A percentile compares a stretch with the other conserved stretches of the same genome.
phyloP scores from a whole-genome alignment of 2,888 invertebrate genomes.

The Tholera decimalis region DNA sequence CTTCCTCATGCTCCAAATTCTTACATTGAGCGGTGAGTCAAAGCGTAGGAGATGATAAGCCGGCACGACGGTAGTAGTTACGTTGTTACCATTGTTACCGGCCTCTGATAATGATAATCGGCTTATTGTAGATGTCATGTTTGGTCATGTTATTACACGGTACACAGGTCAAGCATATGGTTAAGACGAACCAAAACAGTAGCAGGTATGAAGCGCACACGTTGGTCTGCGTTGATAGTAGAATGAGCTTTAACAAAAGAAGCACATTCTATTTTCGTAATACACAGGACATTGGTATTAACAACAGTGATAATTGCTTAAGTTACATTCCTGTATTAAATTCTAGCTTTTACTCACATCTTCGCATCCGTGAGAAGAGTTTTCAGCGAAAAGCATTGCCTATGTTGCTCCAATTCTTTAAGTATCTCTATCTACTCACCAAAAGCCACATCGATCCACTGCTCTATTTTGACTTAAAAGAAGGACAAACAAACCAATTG shows the following conservation, averaged over 20 bases:
- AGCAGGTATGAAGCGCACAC: background rate
- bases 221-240: background rate
- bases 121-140: conserved; percentile 32
- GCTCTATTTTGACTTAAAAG: too few relatives aligned
- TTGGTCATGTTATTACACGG: background rate
- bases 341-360: too few relatives aligned
- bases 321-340: too few relatives aligned
- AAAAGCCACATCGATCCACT: too few relatives aligned
- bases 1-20: conserved; percentile 64
- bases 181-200: background rate
- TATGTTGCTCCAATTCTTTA: too few relatives aligned
- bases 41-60: conserved; percentile 54
- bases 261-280: background rate
- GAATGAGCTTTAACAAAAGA: background rate
- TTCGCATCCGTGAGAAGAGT: too few relatives aligned
- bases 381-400: too few relatives aligned
- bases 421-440: too few relatives aligned
- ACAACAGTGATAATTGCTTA: background rate
- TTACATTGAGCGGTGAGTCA: conserved; percentile 54
- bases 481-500: too few relatives aligned
- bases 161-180: conserved; percentile 2
- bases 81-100: conserved; percentile 19
- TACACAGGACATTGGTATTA: background rate
- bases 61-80: conserved; percentile 39
- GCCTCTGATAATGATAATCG: conserved; percentile 14